Percentiles rank a stretch among this genome's conserved stretches.
Evolutionary conservation across 1,140 invertebrate species (phyloP).

Genomic region (Batillaria attramentaria): DNA sequence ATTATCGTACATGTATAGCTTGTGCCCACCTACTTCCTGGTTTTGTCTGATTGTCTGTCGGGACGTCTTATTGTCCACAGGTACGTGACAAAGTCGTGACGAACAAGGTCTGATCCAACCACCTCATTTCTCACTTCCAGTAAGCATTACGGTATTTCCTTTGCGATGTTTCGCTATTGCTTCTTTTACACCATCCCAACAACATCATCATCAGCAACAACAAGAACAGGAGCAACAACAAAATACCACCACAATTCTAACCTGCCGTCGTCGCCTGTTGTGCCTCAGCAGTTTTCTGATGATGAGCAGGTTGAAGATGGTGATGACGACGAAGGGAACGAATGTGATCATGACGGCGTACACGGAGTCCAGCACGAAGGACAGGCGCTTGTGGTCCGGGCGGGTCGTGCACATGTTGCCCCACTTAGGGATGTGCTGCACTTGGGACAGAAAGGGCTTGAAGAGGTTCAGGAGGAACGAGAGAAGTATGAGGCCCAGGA

Average conservation of each 20-base stretch:
- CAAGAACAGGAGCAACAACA: neutral
- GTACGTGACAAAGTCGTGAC: too few species aligned
- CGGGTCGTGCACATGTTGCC: slow-evolving; percentile 47
- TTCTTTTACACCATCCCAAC: neutral
- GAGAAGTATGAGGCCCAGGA: slow-evolving; percentile 40
- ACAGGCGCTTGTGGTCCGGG: slow-evolving; percentile 44
- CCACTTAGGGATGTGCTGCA: neutral
- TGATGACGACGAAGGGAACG: slow-evolving; percentile 60
- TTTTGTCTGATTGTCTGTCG: too few species aligned
- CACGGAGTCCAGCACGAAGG: slow-evolving; percentile 62
- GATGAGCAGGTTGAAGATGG: slow-evolving; percentile 59
- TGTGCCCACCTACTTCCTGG: too few species aligned
- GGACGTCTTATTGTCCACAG: too few species aligned
- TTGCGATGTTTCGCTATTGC: too few species aligned
- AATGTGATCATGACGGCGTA: slow-evolving; percentile 62
- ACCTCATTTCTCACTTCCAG: too few species aligned
- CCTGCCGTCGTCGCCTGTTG: slow-evolving; percentile 28
- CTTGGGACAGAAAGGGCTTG: slow-evolving; percentile 55
- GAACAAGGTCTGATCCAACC: too few species aligned
- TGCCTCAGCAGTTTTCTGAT: slow-evolving; percentile 47
- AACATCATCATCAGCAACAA: neutral
- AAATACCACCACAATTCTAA: neutral
- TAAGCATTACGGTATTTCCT: too few species aligned
- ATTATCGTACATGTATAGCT: too few species aligned
- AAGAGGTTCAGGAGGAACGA: slow-evolving; percentile 46